These are phyloP conservation scores for Sebastiscus tertius DNA, from an alignment of 2,797 vertebrate genomes.

Conservation along the genomic window DNA sequence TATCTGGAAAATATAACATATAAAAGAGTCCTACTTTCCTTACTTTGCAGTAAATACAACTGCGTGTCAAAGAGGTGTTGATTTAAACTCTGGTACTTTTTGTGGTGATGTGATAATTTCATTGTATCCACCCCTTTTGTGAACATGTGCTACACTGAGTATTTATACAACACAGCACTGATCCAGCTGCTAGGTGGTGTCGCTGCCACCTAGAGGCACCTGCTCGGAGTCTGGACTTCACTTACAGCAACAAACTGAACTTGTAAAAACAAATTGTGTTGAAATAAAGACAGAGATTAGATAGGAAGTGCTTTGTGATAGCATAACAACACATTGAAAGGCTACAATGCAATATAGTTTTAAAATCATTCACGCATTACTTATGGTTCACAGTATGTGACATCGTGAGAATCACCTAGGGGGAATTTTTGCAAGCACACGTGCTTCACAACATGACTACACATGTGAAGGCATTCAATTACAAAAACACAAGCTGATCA, in stretches of 20 bases:
- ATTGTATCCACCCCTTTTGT: background rate
- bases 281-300: background rate
- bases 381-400: background rate
- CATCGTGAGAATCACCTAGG: background rate
- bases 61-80: background rate
- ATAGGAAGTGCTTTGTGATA: background rate
- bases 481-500: background rate
- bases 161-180: too few relatives aligned
- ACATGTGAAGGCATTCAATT: background rate
- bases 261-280: background rate
- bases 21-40: background rate
- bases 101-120: background rate
- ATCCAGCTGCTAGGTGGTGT: background rate
- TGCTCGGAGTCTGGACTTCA: background rate
- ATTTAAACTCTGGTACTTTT: background rate
- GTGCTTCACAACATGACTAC: background rate
- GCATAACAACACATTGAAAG: background rate
- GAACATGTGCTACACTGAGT: background rate
- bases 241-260: background rate
- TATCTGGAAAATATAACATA: background rate
- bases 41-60: background rate
- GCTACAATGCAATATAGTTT: background rate
- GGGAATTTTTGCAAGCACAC: background rate
- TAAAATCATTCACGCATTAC: background rate
- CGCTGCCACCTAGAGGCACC: slow-evolving; percentile 23